These are phyloP conservation scores for Cosmorhoe ocellata DNA, from an alignment of 2,888 invertebrate genomes.

Conservation along the genomic window DNA sequence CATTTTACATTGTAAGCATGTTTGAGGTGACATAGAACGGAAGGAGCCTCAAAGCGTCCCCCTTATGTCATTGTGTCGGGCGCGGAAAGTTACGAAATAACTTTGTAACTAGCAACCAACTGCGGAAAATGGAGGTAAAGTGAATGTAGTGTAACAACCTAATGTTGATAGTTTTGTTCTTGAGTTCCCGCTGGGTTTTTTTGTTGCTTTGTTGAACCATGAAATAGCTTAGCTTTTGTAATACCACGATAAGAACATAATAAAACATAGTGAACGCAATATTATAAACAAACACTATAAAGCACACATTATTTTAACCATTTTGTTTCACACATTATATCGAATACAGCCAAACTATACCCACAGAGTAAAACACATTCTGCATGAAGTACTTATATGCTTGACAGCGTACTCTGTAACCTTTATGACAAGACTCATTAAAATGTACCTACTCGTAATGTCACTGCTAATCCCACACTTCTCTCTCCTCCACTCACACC, in stretches of 20 bases:
- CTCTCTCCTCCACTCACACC: constrained; percentile 36
- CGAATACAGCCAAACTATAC: too few relatives aligned
- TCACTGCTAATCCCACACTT: constrained; percentile 16
- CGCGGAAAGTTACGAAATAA: constrained; percentile 61
- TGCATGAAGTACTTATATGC: neutral
- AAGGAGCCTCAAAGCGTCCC: constrained; percentile 57
- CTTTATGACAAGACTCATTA: constrained; percentile 17
- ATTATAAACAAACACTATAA: too few relatives aligned
- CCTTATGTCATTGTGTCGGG: constrained; percentile 63
- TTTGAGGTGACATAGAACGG: constrained; percentile 33
- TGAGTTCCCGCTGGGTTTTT: constrained; percentile 31
- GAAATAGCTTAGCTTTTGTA: constrained; percentile 6
- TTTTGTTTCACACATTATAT: too few relatives aligned
- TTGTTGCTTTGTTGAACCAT: constrained; percentile 34
- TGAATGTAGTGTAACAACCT: constrained; percentile 48
- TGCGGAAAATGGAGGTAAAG: constrained; percentile 58
- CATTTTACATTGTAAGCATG: constrained; percentile 5
- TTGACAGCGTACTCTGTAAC: constrained; percentile 8
- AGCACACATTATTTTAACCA: too few relatives aligned
- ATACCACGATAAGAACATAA: neutral
- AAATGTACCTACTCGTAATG: constrained; percentile 17
- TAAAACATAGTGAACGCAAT: too few relatives aligned
- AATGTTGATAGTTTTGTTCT: constrained; percentile 46
- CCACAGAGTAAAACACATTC: too few relatives aligned
- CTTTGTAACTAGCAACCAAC: constrained; percentile 56